Evolutionary conservation across 2,888 invertebrate species (phyloP), one percentile per base, ranked within the genome.

Genomic region (Drosophila testacea): DNA sequence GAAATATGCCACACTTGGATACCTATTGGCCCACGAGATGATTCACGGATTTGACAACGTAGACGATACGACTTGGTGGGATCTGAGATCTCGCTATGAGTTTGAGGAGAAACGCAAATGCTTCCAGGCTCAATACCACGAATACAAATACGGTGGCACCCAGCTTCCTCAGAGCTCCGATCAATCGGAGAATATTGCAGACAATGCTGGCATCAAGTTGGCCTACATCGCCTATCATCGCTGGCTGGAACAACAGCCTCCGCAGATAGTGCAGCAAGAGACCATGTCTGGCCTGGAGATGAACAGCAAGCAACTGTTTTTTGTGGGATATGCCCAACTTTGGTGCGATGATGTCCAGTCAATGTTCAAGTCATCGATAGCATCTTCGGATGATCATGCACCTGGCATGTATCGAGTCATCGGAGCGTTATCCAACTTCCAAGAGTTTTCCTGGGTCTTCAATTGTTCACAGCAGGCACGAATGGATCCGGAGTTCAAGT

Each of bases 131-230:
- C 91, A 92, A 38, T 91, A 92, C 51, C 91, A 91, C 52, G 55
- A 63, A 4, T 90, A 81, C 54, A 83, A 71, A 13, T 90, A 91
- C 36, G 81, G 75, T 7, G 88, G 83, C 3, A 32, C 28, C 0
- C 62, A n/a, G 4, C 54, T 91, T 28, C 88, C 89, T 0, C 79
- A 81, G 16, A 76, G 61, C n/a, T 39, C 48, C 0, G 30, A 62
- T 2, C 90, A 92, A 34, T 79, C 90, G 44, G 92, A 92, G 65
- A 90, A 92, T 57, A 89, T 92, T 9, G 91, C 92, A 1, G 92
- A 92, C 59, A 92, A 89, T 83, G 92, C 81, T 1, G 92, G 84
- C 30, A 16, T 92, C 2, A 90, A 90, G 61, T 51, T 92, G 59
- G 92, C 91, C n/a, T 92, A 89, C 32, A 70, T 70, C 7, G 91